Evolutionary conservation across 35 echinoderm and acorn worm species (phyloP), one percentile per base, ranked within the genome.

Genomic region (Lytechinus variegatus): DNA sequence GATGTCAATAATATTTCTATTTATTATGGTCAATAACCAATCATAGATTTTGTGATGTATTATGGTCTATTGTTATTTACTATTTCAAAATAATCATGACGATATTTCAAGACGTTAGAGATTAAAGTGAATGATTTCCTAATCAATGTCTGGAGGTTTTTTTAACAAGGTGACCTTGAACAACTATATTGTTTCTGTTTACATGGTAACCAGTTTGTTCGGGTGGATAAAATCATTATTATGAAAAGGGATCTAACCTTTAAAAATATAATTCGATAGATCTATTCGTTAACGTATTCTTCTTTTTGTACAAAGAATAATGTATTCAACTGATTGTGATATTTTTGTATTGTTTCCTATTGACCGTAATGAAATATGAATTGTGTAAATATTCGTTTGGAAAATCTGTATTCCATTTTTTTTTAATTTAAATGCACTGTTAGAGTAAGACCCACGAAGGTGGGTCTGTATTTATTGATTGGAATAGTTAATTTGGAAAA

Each of bases 261-360:
- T 24, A 3, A 79, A 58, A 58, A 24, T 79, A 24, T 24, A 24
- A 79, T 27, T 79, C 66, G 3, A 79, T 79, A 24, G 66, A 24
- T 24, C 13, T 10, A 58, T 58, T 79, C 4, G 19, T 14, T 24
- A 79, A 6, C n/a, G 66, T 79, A 79, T 79, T 79, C 66, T 4
- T 79, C 10, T 79, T 24, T 71, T 79, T 79, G 66, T 79, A 79
- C 6, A 79, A 79, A 79, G 16, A 79, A n/a, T 79, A 79, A 79
- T 79, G 66, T 79, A 79, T 79, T 79, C 66, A 19, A 6, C 14
- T 24, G 2, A 24, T 24, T n/a, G 66, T 79, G 66, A 19, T 79
- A 79, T 79, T 79, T 79, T 79, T 79, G 66, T 79, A 79, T 79
- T 79, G 19, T 56, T 79, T 79, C n/a, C 66, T 79, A 79, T 79